Percentiles rank a stretch among this genome's conserved stretches.
phyloP scores from a whole-genome alignment of 2,797 vertebrate genomes.

The Coracias cyanogaster region DNA sequence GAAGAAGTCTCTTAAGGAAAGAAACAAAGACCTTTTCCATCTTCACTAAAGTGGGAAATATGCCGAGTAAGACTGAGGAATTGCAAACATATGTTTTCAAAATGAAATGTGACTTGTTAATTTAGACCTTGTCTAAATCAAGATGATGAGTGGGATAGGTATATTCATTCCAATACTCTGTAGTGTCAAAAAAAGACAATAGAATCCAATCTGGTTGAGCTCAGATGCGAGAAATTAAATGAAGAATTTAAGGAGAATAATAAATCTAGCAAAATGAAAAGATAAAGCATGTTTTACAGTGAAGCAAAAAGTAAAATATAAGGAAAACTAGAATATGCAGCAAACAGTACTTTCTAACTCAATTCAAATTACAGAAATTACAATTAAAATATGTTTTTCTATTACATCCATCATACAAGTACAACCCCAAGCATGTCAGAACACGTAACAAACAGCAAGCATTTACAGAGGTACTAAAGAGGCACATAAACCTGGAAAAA shows the following conservation, averaged over 20 bases:
- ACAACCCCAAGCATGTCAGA: neutral
- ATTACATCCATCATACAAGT: neutral
- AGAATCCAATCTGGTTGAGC: constrained; percentile 34
- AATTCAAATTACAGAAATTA: neutral
- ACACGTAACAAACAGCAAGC: neutral
- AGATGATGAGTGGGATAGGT: constrained; percentile 55
- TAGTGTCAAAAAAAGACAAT: constrained; percentile 56
- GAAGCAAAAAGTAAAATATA: neutral
- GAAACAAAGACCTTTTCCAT: constrained; percentile 57
- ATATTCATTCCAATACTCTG: constrained; percentile 59
- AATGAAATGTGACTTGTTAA: constrained; percentile 72
- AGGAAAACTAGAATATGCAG: neutral
- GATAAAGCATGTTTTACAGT: constrained; percentile 18
- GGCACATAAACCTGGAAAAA: neutral
- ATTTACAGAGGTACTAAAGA: neutral
- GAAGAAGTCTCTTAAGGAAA: neutral
- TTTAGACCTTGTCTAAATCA: constrained; percentile 71
- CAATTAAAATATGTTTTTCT: neutral
- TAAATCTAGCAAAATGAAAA: constrained; percentile 64
- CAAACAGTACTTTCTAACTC: neutral
- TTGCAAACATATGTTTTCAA: constrained; percentile 75
- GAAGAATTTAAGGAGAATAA: constrained; percentile 58
- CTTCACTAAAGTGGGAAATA: constrained; percentile 48
- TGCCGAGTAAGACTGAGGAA: constrained; percentile 52
- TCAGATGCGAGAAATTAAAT: constrained; percentile 58